Evolutionary conservation across 2,113 vertebrate species (phyloP).

Genomic region (Sturnus vulgaris): DNA sequence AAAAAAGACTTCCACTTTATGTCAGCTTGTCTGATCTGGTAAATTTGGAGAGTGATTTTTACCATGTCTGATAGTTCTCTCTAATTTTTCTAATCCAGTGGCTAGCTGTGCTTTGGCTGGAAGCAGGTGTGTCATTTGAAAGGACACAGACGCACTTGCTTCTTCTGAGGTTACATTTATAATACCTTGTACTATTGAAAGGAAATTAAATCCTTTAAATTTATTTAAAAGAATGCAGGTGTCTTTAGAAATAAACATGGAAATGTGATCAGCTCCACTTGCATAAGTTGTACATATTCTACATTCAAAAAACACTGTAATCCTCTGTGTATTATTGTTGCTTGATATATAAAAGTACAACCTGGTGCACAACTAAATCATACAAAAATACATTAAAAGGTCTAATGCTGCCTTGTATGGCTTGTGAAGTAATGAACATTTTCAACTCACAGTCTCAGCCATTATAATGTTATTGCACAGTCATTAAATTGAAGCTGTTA

Average conservation of each 20-base stretch:
- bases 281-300: background rate
- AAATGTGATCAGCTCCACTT: background rate
- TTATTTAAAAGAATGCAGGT: constrained; percentile 2
- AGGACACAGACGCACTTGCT: background rate
- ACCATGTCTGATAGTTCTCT: background rate
- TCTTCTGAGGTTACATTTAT: background rate
- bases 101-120: background rate
- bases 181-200: background rate
- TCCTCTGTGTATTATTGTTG: background rate
- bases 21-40: background rate
- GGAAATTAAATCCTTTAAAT: background rate
- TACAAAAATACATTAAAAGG: background rate
- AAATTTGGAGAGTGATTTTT: background rate
- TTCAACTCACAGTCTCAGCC: constrained; percentile 5
- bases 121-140: background rate
- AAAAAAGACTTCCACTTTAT: background rate
- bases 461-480: constrained; percentile 63
- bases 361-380: constrained; percentile 13
- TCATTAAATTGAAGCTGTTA: constrained; percentile 63
- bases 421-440: constrained; percentile 49
- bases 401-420: background rate
- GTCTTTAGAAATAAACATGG: background rate
- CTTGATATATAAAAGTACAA: background rate
- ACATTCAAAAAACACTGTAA: background rate
- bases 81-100: background rate